Conservation (phyloP, 2,888 invertebrate species). For the Agriotes lineatus region DNA sequence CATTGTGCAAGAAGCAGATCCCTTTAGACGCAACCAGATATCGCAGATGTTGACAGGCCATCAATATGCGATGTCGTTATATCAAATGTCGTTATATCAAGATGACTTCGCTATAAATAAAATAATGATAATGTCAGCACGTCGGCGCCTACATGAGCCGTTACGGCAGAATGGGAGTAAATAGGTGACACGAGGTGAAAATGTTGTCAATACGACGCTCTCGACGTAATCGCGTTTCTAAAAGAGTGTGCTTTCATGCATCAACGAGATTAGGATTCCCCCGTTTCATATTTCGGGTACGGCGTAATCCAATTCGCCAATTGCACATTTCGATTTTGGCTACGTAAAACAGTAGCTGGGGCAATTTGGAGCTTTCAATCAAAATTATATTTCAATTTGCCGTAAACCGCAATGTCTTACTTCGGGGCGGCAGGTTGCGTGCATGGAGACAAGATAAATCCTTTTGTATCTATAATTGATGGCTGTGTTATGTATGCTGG, state of each 20-base stretch:
- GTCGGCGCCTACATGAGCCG: slow-evolving; percentile 26
- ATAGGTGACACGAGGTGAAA: slow-evolving; percentile 31
- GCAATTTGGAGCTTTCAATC: too few species aligned
- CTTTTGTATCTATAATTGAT: not conserved
- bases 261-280: slow-evolving; percentile 2
- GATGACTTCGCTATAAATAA: slow-evolving; percentile 39
- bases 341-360: too few species aligned
- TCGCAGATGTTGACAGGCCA: slow-evolving; percentile 32
- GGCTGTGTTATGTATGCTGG: not conserved
- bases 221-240: slow-evolving; percentile 13
- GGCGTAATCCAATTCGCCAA: not conserved
- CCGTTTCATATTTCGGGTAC: not conserved
- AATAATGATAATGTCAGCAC: slow-evolving; percentile 37
- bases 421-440: too few species aligned
- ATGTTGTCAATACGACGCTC: slow-evolving; percentile 24
- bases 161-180: slow-evolving; percentile 30
- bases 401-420: too few species aligned
- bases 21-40: slow-evolving; percentile 32
- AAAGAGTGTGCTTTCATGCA: slow-evolving; percentile 3
- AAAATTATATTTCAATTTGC: too few species aligned
- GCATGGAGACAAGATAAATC: too few species aligned
- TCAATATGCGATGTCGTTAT: slow-evolving; percentile 39
- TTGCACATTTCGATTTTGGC: too few species aligned
- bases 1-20: slow-evolving; percentile 31
- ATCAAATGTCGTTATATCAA: slow-evolving; percentile 37